Evolutionary conservation across 2,888 invertebrate species (phyloP).

Genomic region (Ophion ellenae): DNA sequence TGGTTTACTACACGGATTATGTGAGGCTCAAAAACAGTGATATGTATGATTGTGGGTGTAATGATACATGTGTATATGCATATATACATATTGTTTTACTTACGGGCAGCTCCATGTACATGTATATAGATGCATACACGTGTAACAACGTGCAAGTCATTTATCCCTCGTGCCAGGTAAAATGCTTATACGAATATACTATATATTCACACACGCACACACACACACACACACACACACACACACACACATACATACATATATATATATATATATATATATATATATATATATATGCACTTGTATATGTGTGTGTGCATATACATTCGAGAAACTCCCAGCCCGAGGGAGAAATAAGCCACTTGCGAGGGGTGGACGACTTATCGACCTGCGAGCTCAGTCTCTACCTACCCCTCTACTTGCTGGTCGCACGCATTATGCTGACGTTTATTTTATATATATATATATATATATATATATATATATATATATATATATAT

Average conservation of each 20-base stretch:
- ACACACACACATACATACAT: too few species aligned
- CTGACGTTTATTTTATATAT: conserved; percentile 10
- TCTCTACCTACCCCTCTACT: conserved; percentile 53
- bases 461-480: background rate
- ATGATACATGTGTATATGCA: background rate
- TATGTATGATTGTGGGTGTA: background rate
- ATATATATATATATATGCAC: background rate
- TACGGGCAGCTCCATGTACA: background rate
- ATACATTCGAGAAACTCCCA: conserved; percentile 23
- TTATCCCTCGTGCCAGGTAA: conserved; percentile 5
- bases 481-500: background rate
- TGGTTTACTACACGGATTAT: background rate
- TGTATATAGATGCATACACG: background rate
- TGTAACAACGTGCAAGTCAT: conserved; percentile 18
- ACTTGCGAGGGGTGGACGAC: conserved; percentile 76
- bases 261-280: too few species aligned
- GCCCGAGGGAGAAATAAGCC: conserved; percentile 49
- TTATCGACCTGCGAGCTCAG: conserved; percentile 78
- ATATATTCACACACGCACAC: too few species aligned
- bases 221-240: too few species aligned
- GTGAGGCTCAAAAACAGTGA: background rate
- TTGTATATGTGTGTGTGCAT: background rate
- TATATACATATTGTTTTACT: too few species aligned
- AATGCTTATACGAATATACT: conserved; percentile 6
- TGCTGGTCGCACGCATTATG: conserved; percentile 24